phyloP scores from a whole-genome alignment of 2,888 invertebrate species.

The Nomada fucata region DNA sequence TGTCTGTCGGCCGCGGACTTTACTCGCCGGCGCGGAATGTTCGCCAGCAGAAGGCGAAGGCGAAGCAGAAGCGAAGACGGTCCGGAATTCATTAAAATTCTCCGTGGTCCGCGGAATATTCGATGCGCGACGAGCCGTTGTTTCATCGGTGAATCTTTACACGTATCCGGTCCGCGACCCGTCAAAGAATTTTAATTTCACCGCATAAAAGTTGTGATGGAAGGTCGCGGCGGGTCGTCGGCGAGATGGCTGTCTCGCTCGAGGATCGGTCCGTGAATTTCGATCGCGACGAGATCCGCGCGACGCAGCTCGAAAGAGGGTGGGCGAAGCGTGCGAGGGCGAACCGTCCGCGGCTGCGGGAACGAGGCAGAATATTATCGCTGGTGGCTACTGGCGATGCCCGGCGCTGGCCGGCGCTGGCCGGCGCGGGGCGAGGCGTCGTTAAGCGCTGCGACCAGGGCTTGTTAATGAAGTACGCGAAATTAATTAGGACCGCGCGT shows the following conservation, averaged over 20 bases:
- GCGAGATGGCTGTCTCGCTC: constrained; percentile 21
- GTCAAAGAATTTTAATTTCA: constrained; percentile 62
- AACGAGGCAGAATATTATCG: constrained; percentile 39
- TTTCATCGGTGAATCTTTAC: constrained; percentile 62
- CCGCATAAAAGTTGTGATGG: constrained; percentile 45
- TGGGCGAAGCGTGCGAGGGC: neutral
- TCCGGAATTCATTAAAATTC: constrained; percentile 54
- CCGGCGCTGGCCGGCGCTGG: neutral
- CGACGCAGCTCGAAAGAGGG: neutral
- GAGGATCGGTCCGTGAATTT: constrained; percentile 40
- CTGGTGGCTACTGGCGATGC: constrained; percentile 2
- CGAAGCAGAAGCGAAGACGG: neutral
- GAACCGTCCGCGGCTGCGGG: neutral
- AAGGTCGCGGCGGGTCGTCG: neutral
- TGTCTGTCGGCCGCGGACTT: neutral
- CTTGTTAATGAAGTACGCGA: constrained; percentile 75
- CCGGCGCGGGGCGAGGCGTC: constrained; percentile 57
- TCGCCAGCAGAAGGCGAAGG: neutral
- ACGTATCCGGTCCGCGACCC: constrained; percentile 67
- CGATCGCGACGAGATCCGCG: neutral
- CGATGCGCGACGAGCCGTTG: constrained; percentile 32
- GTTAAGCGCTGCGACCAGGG: constrained; percentile 66
- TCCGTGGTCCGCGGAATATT: constrained; percentile 45
- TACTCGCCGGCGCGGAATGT: neutral
- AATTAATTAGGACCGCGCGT: constrained; percentile 73